These are phyloP conservation scores for Gymnocephalus cernua DNA, from an alignment of 2,113 vertebrate species.

Conservation along the genomic window DNA sequence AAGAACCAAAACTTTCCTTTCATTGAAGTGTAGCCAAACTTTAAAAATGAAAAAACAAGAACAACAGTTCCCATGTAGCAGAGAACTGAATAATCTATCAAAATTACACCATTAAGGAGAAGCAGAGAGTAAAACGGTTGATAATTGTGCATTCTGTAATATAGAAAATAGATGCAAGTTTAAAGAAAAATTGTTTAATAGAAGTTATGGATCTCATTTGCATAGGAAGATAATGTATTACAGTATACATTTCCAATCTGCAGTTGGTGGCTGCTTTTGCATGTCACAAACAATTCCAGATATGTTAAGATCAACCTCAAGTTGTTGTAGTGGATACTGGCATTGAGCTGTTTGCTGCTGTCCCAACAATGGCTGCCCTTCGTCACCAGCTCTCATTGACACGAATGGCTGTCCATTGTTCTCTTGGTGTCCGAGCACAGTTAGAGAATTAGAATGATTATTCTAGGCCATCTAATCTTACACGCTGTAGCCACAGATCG, in stretches of 20 bases:
- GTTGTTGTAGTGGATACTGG: background rate
- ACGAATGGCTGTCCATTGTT: constrained; percentile 62
- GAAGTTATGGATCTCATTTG: background rate
- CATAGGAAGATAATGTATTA: background rate
- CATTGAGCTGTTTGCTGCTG: constrained; percentile 33
- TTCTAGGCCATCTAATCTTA: constrained; percentile 39
- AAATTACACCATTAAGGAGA: background rate
- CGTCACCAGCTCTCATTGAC: constrained; percentile 47
- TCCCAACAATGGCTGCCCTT: constrained; percentile 39
- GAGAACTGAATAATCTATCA: constrained; percentile 4
- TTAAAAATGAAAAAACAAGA: background rate
- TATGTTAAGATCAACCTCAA: constrained; percentile 22
- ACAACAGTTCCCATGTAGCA: background rate
- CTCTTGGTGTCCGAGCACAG: constrained; percentile 46
- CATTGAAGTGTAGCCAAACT: background rate
- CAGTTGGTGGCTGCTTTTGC: constrained; percentile 6
- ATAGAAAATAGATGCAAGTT: background rate
- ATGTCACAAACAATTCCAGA: constrained; percentile 14
- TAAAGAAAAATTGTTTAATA: background rate
- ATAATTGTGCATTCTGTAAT: background rate
- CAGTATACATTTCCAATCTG: background rate
- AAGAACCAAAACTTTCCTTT: background rate
- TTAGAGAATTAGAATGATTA: constrained; percentile 51
- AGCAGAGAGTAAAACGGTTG: background rate
- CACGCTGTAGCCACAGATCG: constrained; percentile 10